These are phyloP conservation scores for Drosophila pullipes DNA, from an alignment of 2,888 invertebrate species.

Conservation along the genomic window DNA sequence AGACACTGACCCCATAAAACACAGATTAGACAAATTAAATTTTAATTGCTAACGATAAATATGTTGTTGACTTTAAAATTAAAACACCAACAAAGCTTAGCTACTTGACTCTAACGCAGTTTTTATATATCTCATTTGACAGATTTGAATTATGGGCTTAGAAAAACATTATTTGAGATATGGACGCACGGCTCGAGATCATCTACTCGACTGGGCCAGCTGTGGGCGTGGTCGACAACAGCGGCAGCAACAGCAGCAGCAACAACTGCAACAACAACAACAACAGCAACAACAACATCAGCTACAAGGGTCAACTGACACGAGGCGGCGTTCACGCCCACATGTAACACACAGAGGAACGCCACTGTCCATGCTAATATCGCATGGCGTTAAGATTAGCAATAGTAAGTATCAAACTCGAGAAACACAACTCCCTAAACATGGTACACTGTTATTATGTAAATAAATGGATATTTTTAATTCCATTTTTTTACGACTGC, in stretches of 20 bases:
- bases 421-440: constrained; percentile 2
- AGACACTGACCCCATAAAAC: constrained; percentile 48
- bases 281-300: constrained; percentile 53
- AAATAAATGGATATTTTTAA: neutral
- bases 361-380: constrained; percentile 92
- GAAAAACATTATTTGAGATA: constrained; percentile 92
- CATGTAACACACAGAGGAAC: constrained; percentile 86
- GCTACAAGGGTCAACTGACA: constrained; percentile 53
- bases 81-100: constrained; percentile 26
- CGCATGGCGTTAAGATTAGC: constrained; percentile 91
- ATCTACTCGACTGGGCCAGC: constrained; percentile 88
- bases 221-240: constrained; percentile 68
- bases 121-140: constrained; percentile 43
- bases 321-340: constrained; percentile 62
- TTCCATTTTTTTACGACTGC: neutral
- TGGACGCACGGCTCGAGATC: constrained; percentile 90
- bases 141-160: constrained; percentile 87
- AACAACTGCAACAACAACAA: constrained; percentile 32
- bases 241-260: constrained; percentile 46
- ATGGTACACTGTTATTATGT: neutral
- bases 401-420: constrained; percentile 88
- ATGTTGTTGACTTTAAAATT: constrained; percentile 32
- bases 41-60: constrained; percentile 58
- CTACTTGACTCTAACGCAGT: constrained; percentile 23
- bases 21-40: constrained; percentile 47